Conservation (phyloP, 2,888 invertebrate genomes). For the Silvanus unidentatus region DNA sequence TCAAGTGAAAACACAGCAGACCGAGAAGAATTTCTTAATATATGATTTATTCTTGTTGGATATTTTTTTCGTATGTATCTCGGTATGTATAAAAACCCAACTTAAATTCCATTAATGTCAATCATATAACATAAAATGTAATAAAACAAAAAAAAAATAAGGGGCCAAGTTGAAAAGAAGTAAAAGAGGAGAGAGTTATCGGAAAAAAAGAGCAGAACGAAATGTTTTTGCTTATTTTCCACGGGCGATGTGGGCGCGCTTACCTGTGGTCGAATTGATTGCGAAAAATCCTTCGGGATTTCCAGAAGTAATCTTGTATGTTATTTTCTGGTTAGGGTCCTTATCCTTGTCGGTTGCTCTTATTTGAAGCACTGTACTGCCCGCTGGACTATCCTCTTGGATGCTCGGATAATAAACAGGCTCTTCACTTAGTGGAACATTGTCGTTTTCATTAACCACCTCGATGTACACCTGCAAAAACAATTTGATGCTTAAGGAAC, state of each 20-base stretch:
- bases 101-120: too few relatives aligned
- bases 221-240: too few relatives aligned
- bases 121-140: too few relatives aligned
- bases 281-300: slow-evolving; percentile 88
- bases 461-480: slow-evolving; percentile 66
- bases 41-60: too few relatives aligned
- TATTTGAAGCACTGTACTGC: slow-evolving; percentile 67
- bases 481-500: slow-evolving; percentile 8
- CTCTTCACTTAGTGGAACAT: slow-evolving; percentile 80
- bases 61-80: too few relatives aligned
- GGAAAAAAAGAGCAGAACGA: too few relatives aligned
- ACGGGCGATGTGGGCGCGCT: too few relatives aligned
- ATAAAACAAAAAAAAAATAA: too few relatives aligned
- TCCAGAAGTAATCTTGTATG: slow-evolving; percentile 82
- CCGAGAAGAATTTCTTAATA: too few relatives aligned
- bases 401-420: slow-evolving; percentile 82
- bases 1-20: too few relatives aligned
- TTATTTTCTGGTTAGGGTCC: slow-evolving; percentile 59
- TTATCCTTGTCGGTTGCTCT: slow-evolving; percentile 76
- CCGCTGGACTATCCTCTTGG: slow-evolving; percentile 71
- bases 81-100: too few relatives aligned
- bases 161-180: too few relatives aligned
- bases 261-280: slow-evolving; percentile 79
- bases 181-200: background rate
- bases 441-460: slow-evolving; percentile 91